These are phyloP conservation scores for Laticauda laticaudata DNA, from an alignment of 2,113 vertebrate species.

Conservation along the genomic window DNA sequence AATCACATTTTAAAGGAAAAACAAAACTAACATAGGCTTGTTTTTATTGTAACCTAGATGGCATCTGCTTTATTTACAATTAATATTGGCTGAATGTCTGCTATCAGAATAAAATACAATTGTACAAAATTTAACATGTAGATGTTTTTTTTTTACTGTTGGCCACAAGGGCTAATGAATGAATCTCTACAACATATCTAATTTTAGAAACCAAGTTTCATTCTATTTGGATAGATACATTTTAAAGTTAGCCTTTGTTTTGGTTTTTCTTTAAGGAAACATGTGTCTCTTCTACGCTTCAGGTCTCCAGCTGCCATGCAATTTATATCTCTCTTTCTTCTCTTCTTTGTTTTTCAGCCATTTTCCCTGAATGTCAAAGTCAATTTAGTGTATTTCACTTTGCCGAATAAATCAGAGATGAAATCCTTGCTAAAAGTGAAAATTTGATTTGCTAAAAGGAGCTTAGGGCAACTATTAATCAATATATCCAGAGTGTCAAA, in stretches of 20 bases:
- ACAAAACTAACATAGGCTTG: conserved; percentile 50
- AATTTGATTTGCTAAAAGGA: conserved; percentile 99
- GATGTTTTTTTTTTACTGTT: background rate
- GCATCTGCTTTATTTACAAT: conserved; percentile 55
- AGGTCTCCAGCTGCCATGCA: conserved; percentile 74
- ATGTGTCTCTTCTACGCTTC: conserved; percentile 63
- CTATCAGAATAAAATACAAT: conserved; percentile 42
- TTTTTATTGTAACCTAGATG: conserved; percentile 29
- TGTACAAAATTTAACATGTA: background rate
- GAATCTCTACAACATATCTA: conserved; percentile 47
- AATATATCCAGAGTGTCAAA: conserved; percentile 95
- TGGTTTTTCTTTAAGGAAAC: conserved; percentile 43
- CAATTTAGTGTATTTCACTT: conserved; percentile 95
- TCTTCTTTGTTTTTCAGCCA: conserved; percentile 80
- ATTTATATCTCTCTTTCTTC: conserved; percentile 79
- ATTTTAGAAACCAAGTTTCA: conserved; percentile 59
- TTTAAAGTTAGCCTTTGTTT: conserved; percentile 60
- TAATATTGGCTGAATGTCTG: conserved; percentile 55
- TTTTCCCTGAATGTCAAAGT: conserved; percentile 91
- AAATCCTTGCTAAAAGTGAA: conserved; percentile 94
- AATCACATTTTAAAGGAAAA: conserved; percentile 44
- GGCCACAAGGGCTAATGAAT: background rate
- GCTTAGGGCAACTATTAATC: conserved; percentile 98
- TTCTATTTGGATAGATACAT: conserved; percentile 50
- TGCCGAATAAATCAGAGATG: conserved; percentile 85